Conservation (phyloP, 2,797 vertebrate species). For the Phoebastria nigripes region DNA sequence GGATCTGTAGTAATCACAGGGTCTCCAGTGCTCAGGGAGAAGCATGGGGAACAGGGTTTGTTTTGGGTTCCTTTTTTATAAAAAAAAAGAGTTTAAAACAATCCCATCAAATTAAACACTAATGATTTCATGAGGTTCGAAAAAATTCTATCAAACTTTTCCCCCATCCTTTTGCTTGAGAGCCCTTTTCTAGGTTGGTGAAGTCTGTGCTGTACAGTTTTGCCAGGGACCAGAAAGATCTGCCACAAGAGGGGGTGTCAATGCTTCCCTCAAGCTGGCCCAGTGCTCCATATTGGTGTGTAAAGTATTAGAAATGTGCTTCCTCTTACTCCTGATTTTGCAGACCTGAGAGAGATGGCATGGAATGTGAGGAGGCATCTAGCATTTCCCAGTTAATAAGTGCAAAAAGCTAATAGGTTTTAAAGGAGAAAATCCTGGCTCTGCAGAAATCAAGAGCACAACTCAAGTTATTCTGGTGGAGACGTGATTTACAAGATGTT, state of each 20-base stretch:
- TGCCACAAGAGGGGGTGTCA: constrained; percentile 9
- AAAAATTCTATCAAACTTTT: background rate
- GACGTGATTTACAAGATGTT: background rate
- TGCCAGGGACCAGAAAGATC: background rate
- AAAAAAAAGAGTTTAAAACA: background rate
- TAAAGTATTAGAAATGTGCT: background rate
- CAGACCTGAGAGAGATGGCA: background rate
- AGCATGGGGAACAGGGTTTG: background rate
- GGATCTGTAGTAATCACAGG: background rate
- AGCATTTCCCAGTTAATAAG: background rate
- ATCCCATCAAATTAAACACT: background rate
- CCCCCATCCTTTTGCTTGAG: background rate
- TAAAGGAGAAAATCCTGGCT: background rate
- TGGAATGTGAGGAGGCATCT: background rate
- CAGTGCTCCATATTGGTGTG: background rate
- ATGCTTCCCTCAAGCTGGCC: background rate
- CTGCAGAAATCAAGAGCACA: background rate
- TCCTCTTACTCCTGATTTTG: background rate
- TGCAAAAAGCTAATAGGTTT: background rate
- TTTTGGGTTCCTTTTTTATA: background rate
- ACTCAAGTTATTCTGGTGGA: background rate
- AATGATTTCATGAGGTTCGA: background rate
- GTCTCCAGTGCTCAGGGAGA: background rate
- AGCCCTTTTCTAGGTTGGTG: background rate
- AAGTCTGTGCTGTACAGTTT: background rate